Conservation (phyloP, 2,888 invertebrate genomes). For the Chironomus riparius region DNA sequence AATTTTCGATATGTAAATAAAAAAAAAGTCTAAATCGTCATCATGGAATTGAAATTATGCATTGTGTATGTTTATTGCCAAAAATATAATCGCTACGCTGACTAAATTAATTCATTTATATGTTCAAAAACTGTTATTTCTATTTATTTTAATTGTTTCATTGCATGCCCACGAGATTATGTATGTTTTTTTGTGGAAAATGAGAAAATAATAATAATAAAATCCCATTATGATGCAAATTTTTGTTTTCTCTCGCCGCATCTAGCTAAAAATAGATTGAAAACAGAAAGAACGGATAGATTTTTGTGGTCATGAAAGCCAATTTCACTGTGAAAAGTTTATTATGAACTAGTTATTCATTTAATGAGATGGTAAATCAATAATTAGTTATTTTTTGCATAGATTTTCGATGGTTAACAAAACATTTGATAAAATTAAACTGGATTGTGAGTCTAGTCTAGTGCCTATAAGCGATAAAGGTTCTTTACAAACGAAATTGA, state of each 20-base stretch:
- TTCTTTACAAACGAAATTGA: not conserved
- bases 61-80: no score
- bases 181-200: not conserved
- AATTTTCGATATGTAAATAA: not conserved
- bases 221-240: slow-evolving; percentile 1
- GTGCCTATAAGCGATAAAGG: not conserved
- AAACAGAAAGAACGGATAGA: not conserved
- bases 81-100: not conserved
- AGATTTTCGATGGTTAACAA: not conserved
- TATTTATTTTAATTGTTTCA: slow-evolving; percentile 19
- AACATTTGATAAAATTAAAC: not conserved
- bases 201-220: not conserved
- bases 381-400: not conserved
- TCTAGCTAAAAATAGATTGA: not conserved
- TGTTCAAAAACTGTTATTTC: not conserved
- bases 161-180: not conserved
- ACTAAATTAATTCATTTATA: slow-evolving; percentile 3
- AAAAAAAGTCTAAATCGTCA: not conserved
- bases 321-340: not conserved
- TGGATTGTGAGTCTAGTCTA: slow-evolving; percentile 1
- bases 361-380: not conserved
- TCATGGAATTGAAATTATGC: not conserved
- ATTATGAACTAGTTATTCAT: not conserved
- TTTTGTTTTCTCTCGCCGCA: not conserved
- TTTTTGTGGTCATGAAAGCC: not conserved